phyloP scores from a whole-genome alignment of 2,888 invertebrate genomes.

The Cryptus viduatorius region DNA sequence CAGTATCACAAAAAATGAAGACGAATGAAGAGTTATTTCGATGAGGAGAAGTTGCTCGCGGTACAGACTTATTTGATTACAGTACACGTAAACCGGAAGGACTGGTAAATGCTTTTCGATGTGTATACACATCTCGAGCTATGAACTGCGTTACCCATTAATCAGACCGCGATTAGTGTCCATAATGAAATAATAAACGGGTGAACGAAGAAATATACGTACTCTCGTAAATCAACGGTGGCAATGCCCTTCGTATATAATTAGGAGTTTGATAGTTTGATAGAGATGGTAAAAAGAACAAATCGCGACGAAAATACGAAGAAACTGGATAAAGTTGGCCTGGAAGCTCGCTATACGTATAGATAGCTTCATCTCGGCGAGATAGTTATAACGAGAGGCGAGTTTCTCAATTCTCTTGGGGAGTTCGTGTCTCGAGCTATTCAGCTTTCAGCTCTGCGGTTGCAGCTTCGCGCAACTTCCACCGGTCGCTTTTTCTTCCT shows the following conservation, averaged over 20 bases:
- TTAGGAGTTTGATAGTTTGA: slow-evolving; percentile 17
- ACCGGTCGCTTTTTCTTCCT: slow-evolving; percentile 27
- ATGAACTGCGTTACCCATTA: background rate
- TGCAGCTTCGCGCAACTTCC: background rate
- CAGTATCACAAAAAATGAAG: background rate
- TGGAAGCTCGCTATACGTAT: background rate
- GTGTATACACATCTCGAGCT: background rate
- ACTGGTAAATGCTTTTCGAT: background rate
- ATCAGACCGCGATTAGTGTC: background rate
- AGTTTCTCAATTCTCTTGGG: slow-evolving; percentile 28
- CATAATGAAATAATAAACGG: slow-evolving; percentile 11
- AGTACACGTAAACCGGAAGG: background rate
- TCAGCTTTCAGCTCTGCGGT: background rate
- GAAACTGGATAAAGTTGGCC: slow-evolving; percentile 16
- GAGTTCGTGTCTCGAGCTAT: background rate
- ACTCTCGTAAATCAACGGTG: background rate
- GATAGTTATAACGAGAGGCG: slow-evolving; percentile 48
- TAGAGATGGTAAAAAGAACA: slow-evolving; percentile 15
- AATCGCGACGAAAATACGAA: background rate
- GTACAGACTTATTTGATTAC: background rate
- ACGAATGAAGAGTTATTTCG: background rate
- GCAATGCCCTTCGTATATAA: background rate
- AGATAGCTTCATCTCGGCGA: slow-evolving; percentile 29
- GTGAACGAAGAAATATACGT: background rate
- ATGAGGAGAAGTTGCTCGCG: background rate